Percentiles rank a stretch among this genome's conserved stretches.
Conservation (phyloP, 2,113 vertebrate species). For the Galbula dea region DNA sequence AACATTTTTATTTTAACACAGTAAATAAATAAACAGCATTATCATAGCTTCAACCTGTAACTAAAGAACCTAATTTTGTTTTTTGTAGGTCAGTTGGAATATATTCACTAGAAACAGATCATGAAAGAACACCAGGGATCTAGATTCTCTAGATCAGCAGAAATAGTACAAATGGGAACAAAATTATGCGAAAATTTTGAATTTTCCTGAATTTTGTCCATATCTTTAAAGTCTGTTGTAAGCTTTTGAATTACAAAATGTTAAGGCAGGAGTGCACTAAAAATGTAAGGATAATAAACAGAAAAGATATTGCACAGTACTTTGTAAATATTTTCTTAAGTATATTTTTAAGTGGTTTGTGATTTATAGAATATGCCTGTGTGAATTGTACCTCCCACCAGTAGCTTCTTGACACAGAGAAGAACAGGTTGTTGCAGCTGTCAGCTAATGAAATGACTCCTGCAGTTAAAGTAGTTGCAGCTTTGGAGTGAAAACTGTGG, state of each 20-base stretch:
- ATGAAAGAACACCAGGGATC: not conserved
- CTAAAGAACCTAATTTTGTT: not conserved
- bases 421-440: constrained; percentile 36
- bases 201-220: not conserved
- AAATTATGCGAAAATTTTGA: not conserved
- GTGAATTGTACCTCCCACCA: constrained; percentile 29
- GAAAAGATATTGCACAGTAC: not conserved
- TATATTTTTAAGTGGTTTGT: constrained; percentile 10
- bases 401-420: constrained; percentile 15
- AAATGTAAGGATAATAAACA: not conserved
- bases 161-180: not conserved
- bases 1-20: not conserved
- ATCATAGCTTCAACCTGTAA: not conserved
- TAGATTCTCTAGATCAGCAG: not conserved
- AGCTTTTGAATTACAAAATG: not conserved
- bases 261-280: not conserved
- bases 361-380: constrained; percentile 23
- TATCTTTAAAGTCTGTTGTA: not conserved
- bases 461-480: constrained; percentile 29
- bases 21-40: not conserved
- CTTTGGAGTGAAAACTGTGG: constrained; percentile 23
- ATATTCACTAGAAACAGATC: not conserved
- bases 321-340: not conserved
- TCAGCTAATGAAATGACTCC: constrained; percentile 46
- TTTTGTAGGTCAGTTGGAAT: not conserved